Conservation (phyloP, 2,888 invertebrate genomes). For the Julus scandinavius region DNA sequence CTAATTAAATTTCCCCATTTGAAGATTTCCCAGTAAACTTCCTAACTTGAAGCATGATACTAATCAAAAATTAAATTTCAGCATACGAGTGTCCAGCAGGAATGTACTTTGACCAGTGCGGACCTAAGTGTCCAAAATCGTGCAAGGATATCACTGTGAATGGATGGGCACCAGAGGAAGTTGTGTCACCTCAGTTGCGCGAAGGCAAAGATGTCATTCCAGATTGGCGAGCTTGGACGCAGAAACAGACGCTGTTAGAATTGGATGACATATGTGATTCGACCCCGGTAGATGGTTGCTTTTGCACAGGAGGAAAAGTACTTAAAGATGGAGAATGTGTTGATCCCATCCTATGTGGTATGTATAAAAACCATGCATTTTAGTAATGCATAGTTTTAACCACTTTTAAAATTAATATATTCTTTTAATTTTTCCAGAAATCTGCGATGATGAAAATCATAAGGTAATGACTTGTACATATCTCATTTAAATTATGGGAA, state of each 20-base stretch:
- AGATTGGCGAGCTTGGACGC: conserved; percentile 8
- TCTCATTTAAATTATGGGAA: background rate
- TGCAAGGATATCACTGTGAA: conserved; percentile 70
- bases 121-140: conserved; percentile 74
- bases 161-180: conserved; percentile 37
- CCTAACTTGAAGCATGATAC: background rate
- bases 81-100: conserved; percentile 72
- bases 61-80: conserved; percentile 44
- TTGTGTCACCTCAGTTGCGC: background rate
- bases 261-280: conserved; percentile 62
- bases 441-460: conserved; percentile 80
- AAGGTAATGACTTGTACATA: conserved; percentile 57
- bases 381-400: background rate
- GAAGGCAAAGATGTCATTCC: conserved; percentile 42
- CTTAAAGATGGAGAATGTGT: conserved; percentile 80
- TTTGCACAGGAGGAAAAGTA: conserved; percentile 81
- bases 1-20: background rate
- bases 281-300: conserved; percentile 79
- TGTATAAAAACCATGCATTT: background rate
- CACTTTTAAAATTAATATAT: background rate
- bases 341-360: conserved; percentile 71
- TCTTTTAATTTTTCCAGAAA: conserved; percentile 63
- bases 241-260: conserved; percentile 66
- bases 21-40: background rate
- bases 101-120: conserved; percentile 70